These are phyloP conservation scores for Mythimna lalbum DNA, from an alignment of 2,888 invertebrate species.

Conservation along the genomic window DNA sequence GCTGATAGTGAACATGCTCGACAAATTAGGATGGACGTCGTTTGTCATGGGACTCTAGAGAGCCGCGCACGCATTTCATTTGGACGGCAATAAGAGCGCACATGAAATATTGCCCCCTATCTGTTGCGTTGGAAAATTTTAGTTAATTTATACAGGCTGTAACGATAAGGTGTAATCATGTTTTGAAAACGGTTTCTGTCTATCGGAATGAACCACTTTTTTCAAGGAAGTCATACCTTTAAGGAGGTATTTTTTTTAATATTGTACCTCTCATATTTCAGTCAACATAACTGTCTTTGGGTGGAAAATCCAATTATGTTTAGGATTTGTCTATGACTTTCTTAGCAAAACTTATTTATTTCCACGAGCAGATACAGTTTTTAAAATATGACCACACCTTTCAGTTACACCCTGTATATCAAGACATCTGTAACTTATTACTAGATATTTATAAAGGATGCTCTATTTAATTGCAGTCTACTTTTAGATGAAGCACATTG, in stretches of 20 bases:
- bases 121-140: conserved; percentile 53
- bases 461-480: neutral
- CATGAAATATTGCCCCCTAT: conserved; percentile 74
- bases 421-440: conserved; percentile 13
- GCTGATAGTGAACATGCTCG: conserved; percentile 79
- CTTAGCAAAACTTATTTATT: no score
- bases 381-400: no score
- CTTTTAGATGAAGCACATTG: neutral
- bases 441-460: neutral
- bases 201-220: no score
- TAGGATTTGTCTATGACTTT: no score
- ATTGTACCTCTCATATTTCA: no score
- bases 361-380: no score
- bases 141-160: conserved; percentile 21
- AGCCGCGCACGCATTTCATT: conserved; percentile 73
- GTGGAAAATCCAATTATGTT: no score
- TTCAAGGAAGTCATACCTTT: no score
- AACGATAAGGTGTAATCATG: no score
- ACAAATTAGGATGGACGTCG: conserved; percentile 84
- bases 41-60: conserved; percentile 77
- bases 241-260: no score
- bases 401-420: neutral
- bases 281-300: no score
- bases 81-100: conserved; percentile 70
- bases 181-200: no score